A percentile compares a stretch with the other conserved stretches of the same genome.
These are phyloP conservation scores for Cydia splendana DNA, from an alignment of 1,140 invertebrate genomes.

Conservation along the genomic window DNA sequence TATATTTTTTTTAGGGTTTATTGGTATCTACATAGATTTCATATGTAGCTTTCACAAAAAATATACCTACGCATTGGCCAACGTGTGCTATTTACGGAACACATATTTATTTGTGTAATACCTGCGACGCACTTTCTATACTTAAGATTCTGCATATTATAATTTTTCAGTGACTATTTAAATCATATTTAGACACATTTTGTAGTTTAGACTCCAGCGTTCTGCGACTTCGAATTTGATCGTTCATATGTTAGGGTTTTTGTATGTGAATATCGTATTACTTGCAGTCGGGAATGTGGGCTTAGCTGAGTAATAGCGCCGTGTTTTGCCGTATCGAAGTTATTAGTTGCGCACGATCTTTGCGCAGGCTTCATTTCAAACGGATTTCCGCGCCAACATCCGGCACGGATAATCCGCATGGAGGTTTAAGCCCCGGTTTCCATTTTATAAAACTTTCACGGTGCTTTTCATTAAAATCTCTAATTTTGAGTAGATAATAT, in stretches of 20 bases:
- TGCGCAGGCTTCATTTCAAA: constrained; percentile 24
- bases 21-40: constrained; percentile 32
- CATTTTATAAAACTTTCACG: constrained; percentile 24
- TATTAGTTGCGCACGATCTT: constrained; percentile 17
- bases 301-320: not conserved
- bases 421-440: not conserved
- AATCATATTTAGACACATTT: too few species aligned
- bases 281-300: not conserved
- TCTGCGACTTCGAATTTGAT: too few species aligned
- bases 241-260: too few species aligned
- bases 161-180: too few species aligned
- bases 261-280: not conserved
- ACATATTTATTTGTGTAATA: too few species aligned
- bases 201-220: too few species aligned
- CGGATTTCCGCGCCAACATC: constrained; percentile 29
- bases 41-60: constrained; percentile 25
- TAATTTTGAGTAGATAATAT: not conserved
- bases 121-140: too few species aligned
- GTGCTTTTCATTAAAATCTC: not conserved
- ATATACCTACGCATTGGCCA: not conserved
- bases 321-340: constrained; percentile 3
- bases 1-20: constrained; percentile 45
- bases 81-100: not conserved
- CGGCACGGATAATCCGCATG: constrained; percentile 22
- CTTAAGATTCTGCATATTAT: too few species aligned